Base-by-base conservation (phyloP, 30 jellyfish, hydroid and myxozoan species). In the Hydractinia echinata region DNA sequence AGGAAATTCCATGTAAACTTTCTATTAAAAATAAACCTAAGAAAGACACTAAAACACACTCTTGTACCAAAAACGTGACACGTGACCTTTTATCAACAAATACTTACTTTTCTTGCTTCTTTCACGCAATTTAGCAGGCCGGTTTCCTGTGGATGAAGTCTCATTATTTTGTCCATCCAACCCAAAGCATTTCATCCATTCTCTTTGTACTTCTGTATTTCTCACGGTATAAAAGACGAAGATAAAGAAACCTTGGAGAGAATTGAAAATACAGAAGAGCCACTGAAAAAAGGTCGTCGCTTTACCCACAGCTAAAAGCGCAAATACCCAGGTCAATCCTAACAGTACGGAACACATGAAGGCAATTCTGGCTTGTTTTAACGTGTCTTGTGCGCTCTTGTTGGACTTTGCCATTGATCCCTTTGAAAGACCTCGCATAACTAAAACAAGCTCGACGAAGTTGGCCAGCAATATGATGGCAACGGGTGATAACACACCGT, bases 261-360 rank as follows among this genome's bases (percentile, higher is more conserved):
- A 77, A 76, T 77, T 77, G 74, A 77, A 77, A 51, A 77, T 77
- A 54, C 85, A 77, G 39, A 77, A 77, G 1, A 77, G 60, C 85
- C 85, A 77, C 39, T 77, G 85, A 39, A 77, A 77, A 30, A 55
- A n/a, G 51, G 54, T 30, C 81, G 66, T 52, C 10, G 60, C 21
- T 30, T 66, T 56, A 53, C 85, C 85, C 15, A 77, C 79, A 55
- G 85, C 85, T 10, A 77, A 77, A 8, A 77, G 10, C 21, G 85
- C 85, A 77, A 77, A 55, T 8, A 61, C 79, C 85, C 85, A 77
- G 15, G 85, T 77, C 18, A 77, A 5, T 51, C 85, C 85, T 6
- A 77, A 8, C 54, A 77, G 60, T 30, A 77, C 53, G 20, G 85
- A 77, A 55, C 73, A 77, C 52, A 18, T 15, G 4, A 77, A 77